Evolutionary conservation across 2,113 vertebrate genomes (phyloP).

Genomic region (Silurus glanis): DNA sequence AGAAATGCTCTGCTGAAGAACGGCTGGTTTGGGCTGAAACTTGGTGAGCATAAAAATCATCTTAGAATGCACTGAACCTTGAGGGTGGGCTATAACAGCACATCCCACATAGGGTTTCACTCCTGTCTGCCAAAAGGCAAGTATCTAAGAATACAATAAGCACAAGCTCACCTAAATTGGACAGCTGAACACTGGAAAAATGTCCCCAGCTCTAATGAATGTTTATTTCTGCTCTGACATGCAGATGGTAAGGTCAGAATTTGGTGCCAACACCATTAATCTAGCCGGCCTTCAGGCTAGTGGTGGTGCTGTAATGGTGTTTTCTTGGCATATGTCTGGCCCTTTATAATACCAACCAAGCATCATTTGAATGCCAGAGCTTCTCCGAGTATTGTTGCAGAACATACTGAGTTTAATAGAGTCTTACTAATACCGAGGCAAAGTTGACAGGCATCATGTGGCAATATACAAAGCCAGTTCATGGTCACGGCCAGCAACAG

Average conservation of each 20-base stretch:
- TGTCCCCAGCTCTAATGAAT: not conserved
- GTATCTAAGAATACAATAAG: not conserved
- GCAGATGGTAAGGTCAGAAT: not conserved
- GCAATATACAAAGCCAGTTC: constrained; percentile 42
- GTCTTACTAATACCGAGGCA: constrained; percentile 14
- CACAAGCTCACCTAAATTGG: not conserved
- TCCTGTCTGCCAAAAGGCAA: not conserved
- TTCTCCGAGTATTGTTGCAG: not conserved
- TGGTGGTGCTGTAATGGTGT: constrained; percentile 1
- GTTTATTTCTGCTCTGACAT: not conserved
- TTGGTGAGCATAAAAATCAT: not conserved
- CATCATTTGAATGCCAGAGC: not conserved
- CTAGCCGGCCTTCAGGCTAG: not conserved
- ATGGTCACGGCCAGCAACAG: constrained; percentile 46
- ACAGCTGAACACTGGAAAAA: constrained; percentile 2
- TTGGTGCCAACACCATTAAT: constrained; percentile 3
- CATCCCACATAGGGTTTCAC: not conserved
- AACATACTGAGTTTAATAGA: constrained; percentile 33
- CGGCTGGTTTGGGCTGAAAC: not conserved
- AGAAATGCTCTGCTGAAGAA: not conserved
- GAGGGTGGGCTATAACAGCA: not conserved
- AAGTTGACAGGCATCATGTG: constrained; percentile 42
- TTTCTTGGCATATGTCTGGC: not conserved
- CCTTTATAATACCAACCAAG: not conserved
- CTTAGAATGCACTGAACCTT: not conserved